Percentiles rank a stretch among this genome's conserved stretches.
Evolutionary conservation across 2,797 vertebrate species (phyloP).

Genomic region (Poeciliopsis presidionis): DNA sequence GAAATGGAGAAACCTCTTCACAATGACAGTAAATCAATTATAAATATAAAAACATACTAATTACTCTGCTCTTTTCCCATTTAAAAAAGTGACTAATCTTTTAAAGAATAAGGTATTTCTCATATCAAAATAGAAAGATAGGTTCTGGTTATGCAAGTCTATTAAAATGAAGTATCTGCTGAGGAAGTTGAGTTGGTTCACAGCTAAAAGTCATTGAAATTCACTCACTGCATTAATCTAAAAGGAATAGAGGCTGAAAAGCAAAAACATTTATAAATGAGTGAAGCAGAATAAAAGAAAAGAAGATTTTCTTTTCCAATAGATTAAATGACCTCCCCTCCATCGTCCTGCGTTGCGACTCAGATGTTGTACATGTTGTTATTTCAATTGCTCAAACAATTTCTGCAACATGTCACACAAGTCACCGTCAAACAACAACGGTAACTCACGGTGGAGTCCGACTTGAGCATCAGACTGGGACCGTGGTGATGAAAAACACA

Average conservation of each 20-base stretch:
- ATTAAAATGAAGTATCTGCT: neutral
- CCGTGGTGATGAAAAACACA: too few relatives aligned
- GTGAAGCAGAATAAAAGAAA: neutral
- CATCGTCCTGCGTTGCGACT: neutral
- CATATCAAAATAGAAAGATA: neutral
- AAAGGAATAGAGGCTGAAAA: neutral
- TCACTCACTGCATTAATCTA: neutral
- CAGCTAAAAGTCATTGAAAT: neutral
- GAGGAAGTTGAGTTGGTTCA: neutral
- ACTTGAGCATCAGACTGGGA: neutral
- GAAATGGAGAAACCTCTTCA: slow-evolving; percentile 26
- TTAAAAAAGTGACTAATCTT: neutral
- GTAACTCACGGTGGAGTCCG: neutral
- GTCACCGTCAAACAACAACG: neutral
- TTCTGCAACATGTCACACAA: neutral
- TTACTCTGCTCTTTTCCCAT: neutral
- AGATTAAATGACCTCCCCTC: neutral
- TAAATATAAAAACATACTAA: neutral
- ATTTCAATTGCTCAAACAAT: neutral
- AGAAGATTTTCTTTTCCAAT: neutral
- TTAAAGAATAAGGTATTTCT: neutral
- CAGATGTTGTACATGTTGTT: neutral
- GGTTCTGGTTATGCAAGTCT: neutral
- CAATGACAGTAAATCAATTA: neutral
- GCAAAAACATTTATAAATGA: neutral